Conservation (phyloP, 2,797 vertebrate species). For the Galago senegalensis region DNA sequence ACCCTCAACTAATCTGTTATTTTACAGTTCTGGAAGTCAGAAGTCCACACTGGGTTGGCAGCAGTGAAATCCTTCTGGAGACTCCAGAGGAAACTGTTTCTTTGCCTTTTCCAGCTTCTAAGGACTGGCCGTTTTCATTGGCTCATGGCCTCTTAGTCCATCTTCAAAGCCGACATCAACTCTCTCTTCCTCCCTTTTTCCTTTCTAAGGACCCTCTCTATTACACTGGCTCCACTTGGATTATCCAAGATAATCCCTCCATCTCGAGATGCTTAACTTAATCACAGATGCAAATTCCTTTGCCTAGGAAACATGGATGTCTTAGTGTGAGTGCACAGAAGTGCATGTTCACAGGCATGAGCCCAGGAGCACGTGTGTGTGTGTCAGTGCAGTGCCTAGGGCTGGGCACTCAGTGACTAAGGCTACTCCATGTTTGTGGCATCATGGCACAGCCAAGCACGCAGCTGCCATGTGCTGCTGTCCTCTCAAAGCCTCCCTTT, state of each 20-base stretch:
- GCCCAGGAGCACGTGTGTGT: not conserved
- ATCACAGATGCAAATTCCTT: not conserved
- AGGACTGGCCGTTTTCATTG: not conserved
- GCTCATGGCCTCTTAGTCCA: not conserved
- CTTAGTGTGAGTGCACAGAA: not conserved
- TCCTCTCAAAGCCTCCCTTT: not conserved
- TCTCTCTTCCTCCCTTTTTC: not conserved
- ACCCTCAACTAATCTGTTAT: not conserved
- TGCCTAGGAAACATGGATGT: not conserved
- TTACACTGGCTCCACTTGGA: too few relatives aligned
- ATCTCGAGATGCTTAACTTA: not conserved
- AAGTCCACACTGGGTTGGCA: not conserved
- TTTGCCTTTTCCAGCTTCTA: not conserved
- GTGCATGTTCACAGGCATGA: not conserved
- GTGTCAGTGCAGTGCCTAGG: not conserved
- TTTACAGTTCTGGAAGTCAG: not conserved
- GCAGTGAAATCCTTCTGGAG: fast-evolving
- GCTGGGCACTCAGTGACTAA: conserved; percentile 33
- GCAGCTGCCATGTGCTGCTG: conserved; percentile 72
- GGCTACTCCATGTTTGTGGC: conserved; percentile 45
- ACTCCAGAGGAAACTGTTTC: not conserved
- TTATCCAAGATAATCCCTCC: not conserved
- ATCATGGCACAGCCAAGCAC: conserved; percentile 54
- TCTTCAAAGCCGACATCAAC: not conserved
- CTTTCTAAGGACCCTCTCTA: not conserved